A percentile compares a stretch with the other conserved stretches of the same genome.
phyloP scores from a whole-genome alignment of 1,140 invertebrate genomes.

The Dysdera silvatica region DNA sequence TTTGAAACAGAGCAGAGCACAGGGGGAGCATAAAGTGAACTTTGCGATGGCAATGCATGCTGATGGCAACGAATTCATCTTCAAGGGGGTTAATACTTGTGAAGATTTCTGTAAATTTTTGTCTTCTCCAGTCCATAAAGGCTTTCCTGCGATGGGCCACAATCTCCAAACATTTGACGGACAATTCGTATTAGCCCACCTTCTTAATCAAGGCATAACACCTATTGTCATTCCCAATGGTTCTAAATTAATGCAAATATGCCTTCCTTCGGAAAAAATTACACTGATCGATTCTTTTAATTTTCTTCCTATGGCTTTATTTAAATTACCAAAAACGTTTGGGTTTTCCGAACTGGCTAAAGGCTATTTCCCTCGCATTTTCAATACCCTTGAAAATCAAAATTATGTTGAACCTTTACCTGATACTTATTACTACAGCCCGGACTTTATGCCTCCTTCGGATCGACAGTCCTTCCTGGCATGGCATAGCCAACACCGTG shows the following conservation, averaged over 20 bases:
- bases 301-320: constrained; percentile 16
- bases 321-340: constrained; percentile 11
- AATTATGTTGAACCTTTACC: too few relatives aligned
- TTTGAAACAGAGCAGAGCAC: neutral
- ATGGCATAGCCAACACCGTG: too few relatives aligned
- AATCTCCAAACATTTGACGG: neutral
- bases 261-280: neutral
- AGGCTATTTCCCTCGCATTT: constrained; percentile 26
- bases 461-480: too few relatives aligned
- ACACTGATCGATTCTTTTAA: constrained; percentile 13
- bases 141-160: neutral
- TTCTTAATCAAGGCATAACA: neutral
- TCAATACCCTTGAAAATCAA: constrained; percentile 14
- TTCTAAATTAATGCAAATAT: neutral
- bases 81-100: neutral
- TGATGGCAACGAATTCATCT: neutral
- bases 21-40: neutral
- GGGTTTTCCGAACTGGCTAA: constrained; percentile 15
- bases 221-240: constrained; percentile 15
- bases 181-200: neutral
- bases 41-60: neutral
- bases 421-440: too few relatives aligned
- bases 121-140: neutral
- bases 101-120: neutral
- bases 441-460: too few relatives aligned